These are phyloP conservation scores for Pseudolaguvia tuberculata DNA, from an alignment of 2,113 vertebrate species.

Conservation along the genomic window DNA sequence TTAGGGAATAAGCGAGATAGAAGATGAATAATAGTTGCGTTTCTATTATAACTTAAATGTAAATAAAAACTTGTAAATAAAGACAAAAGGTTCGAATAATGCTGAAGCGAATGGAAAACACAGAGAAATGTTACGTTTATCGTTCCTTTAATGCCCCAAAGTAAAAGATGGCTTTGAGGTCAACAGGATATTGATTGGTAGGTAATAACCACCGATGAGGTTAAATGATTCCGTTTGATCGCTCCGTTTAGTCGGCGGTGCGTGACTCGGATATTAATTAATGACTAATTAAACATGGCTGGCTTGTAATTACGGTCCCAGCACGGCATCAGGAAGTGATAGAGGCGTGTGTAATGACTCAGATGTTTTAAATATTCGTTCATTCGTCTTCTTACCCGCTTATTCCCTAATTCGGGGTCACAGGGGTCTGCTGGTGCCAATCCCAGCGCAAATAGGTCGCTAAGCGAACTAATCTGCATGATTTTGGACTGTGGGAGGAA, in stretches of 20 bases:
- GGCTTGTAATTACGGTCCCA: constrained; percentile 44
- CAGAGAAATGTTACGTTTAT: too few species aligned
- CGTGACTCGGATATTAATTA: constrained; percentile 39
- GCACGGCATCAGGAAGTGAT: constrained; percentile 7
- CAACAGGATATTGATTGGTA: constrained; percentile 7
- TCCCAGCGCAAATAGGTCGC: too few species aligned
- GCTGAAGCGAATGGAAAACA: neutral
- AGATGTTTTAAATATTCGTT: neutral
- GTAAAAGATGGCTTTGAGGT: constrained; percentile 5
- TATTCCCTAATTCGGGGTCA: too few species aligned
- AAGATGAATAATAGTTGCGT: too few species aligned
- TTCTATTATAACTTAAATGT: too few species aligned
- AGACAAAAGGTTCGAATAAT: too few species aligned
- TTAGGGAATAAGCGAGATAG: too few species aligned
- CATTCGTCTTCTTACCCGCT: too few species aligned
- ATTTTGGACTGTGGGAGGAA: too few species aligned
- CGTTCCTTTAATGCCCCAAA: neutral
- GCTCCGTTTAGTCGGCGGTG: constrained; percentile 2
- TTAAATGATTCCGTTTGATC: neutral
- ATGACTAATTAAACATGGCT: constrained; percentile 47
- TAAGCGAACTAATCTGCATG: too few species aligned
- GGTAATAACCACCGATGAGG: constrained; percentile 24
- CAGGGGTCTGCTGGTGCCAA: too few species aligned
- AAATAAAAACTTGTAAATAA: too few species aligned
- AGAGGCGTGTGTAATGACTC: neutral